These are phyloP conservation scores for Eristalis pertinax DNA, from an alignment of 2,888 invertebrate genomes.

Conservation along the genomic window DNA sequence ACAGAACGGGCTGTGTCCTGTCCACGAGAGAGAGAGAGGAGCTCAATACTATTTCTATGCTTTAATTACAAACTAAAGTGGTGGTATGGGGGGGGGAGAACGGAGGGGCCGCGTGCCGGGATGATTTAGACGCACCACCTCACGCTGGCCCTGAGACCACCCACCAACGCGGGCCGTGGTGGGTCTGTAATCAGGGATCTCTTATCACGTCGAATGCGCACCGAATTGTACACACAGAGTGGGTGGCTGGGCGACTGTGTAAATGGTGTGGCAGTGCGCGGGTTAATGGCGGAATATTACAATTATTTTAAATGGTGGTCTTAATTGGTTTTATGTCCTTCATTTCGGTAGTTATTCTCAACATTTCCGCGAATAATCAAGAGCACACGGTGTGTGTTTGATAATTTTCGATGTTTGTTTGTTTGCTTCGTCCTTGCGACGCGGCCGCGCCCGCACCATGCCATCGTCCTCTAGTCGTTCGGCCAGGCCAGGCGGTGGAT, in stretches of 20 bases:
- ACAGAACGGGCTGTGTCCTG: background rate
- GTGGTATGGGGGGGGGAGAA: background rate
- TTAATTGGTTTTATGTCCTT: conserved; percentile 73
- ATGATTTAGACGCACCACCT: conserved; percentile 58
- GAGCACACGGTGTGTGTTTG: conserved; percentile 70
- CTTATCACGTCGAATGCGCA: conserved; percentile 56
- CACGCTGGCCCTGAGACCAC: background rate
- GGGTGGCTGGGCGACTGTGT: conserved; percentile 7
- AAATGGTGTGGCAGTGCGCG: conserved; percentile 23
- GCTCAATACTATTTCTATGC: conserved; percentile 65
- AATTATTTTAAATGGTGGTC: conserved; percentile 73
- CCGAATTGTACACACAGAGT: background rate
- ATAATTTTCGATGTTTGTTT: conserved; percentile 71
- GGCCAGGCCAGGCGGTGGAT: background rate
- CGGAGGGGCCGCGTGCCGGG: conserved; percentile 8
- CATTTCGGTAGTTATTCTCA: conserved; percentile 70
- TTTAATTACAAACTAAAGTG: conserved; percentile 67
- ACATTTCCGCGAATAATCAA: conserved; percentile 70
- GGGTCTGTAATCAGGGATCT: conserved; percentile 56
- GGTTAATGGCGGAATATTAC: conserved; percentile 72
- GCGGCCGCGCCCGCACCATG: background rate
- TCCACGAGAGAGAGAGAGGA: conserved; percentile 1
- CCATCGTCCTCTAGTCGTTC: too few species aligned
- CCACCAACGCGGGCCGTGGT: background rate
- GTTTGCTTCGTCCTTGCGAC: conserved; percentile 34